phyloP scores from a whole-genome alignment of 2,113 vertebrate species.

The Coracopsis vasa region DNA sequence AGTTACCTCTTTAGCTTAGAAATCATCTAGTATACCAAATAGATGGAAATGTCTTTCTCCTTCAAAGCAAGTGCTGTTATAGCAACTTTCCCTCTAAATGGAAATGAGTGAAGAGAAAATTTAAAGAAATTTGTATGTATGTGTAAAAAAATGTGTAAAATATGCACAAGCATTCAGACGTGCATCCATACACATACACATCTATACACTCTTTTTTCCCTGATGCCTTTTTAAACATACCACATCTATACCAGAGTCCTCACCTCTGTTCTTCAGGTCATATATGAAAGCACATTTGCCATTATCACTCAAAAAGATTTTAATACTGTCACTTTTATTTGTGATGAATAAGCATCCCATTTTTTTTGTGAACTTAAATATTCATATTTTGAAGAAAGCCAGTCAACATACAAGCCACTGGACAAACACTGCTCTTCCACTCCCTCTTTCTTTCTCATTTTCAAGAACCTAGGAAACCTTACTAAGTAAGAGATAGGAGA shows the following conservation, averaged over 20 bases:
- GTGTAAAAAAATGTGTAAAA: neutral
- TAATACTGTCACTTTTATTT: neutral
- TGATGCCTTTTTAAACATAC: neutral
- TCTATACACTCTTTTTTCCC: neutral
- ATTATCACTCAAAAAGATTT: neutral
- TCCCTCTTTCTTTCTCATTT: neutral
- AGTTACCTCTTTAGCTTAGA: neutral
- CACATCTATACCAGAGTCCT: rapidly evolving
- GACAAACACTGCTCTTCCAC: neutral
- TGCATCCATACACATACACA: neutral
- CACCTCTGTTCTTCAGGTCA: neutral
- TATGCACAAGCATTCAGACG: neutral
- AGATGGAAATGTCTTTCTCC: neutral
- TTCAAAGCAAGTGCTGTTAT: neutral
- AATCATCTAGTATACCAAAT: neutral
- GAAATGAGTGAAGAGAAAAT: neutral
- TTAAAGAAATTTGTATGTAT: neutral
- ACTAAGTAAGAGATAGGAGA: neutral
- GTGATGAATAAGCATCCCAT: neutral
- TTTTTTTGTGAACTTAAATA: neutral
- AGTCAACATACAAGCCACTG: neutral
- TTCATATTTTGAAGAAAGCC: neutral
- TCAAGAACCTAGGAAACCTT: neutral
- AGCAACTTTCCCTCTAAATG: neutral
- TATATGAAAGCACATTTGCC: neutral